These are phyloP conservation scores for Podocnemis expansa DNA, from an alignment of 2,113 vertebrate species.

Conservation along the genomic window DNA sequence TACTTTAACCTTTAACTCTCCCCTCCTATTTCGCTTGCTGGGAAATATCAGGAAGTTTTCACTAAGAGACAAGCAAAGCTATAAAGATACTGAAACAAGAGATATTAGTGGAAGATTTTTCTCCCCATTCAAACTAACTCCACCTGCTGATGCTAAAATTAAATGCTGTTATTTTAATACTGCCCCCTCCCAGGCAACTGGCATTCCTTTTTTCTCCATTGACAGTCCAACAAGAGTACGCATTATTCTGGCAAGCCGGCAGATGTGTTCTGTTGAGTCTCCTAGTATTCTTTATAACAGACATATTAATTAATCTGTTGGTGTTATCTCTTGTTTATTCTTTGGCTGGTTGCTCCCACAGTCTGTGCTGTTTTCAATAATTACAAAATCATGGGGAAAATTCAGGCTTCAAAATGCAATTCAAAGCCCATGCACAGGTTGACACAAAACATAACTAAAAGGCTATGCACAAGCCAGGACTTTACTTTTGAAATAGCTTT, in stretches of 20 bases:
- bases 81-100: background rate
- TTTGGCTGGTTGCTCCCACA: background rate
- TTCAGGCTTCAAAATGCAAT: slow-evolving; percentile 26
- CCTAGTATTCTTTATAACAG: background rate
- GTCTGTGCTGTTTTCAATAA: background rate
- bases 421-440: slow-evolving; percentile 33
- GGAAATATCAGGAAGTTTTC: background rate
- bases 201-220: background rate
- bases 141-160: background rate
- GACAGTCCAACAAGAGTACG: background rate
- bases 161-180: background rate
- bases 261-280: background rate
- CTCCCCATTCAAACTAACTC: background rate
- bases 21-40: background rate
- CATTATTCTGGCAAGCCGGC: background rate
- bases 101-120: background rate
- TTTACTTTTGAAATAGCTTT: slow-evolving; percentile 46
- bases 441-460: slow-evolving; percentile 32
- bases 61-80: background rate
- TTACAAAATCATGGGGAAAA: slow-evolving; percentile 34
- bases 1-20: background rate
- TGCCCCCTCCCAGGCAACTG: background rate
- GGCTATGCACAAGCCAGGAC: slow-evolving; percentile 27
- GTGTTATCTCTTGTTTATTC: background rate
- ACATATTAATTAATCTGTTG: background rate